Conservation (phyloP, 2,113 vertebrate genomes). For the Ivindomyrus marchei region DNA sequence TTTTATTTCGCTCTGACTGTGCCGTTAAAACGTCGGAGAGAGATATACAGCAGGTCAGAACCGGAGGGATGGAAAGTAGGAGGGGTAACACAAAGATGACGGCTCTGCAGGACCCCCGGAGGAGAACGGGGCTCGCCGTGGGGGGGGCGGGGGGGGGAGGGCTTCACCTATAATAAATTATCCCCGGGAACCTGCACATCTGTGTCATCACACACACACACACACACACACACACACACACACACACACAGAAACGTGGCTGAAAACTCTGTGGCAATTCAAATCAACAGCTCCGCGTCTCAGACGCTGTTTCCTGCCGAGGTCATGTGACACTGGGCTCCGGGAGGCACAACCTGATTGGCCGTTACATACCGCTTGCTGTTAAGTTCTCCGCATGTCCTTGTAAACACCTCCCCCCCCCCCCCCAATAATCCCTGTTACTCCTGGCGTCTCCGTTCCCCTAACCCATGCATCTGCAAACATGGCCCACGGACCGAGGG, state of each 20-base stretch:
- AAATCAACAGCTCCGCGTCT: not conserved
- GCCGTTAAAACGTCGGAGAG: constrained; percentile 15
- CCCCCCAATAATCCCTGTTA: constrained; percentile 30
- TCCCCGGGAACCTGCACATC: constrained; percentile 23
- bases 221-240: constrained; percentile 16
- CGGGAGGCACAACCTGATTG: not conserved
- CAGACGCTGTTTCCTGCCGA: not conserved
- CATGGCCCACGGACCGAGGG: constrained; percentile 52
- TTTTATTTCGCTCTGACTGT: constrained; percentile 23
- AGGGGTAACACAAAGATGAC: constrained; percentile 1
- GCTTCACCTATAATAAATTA: constrained; percentile 42
- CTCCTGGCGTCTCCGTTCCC: constrained; percentile 24
- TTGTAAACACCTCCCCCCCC: not conserved
- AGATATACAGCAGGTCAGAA: constrained; percentile 14
- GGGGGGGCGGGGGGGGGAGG: constrained; percentile 21
- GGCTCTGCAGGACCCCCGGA: constrained; percentile 29
- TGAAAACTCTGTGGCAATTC: not conserved
- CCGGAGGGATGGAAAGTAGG: not conserved
- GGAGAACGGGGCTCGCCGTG: constrained; percentile 30
- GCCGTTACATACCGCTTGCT: not conserved
- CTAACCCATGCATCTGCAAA: constrained; percentile 52
- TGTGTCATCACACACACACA: constrained; percentile 17
- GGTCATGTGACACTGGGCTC: not conserved
- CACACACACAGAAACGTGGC: not conserved
- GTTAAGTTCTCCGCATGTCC: not conserved